Conservation (phyloP, 1,140 invertebrate genomes). For the Elymnias hypermnestra region DNA sequence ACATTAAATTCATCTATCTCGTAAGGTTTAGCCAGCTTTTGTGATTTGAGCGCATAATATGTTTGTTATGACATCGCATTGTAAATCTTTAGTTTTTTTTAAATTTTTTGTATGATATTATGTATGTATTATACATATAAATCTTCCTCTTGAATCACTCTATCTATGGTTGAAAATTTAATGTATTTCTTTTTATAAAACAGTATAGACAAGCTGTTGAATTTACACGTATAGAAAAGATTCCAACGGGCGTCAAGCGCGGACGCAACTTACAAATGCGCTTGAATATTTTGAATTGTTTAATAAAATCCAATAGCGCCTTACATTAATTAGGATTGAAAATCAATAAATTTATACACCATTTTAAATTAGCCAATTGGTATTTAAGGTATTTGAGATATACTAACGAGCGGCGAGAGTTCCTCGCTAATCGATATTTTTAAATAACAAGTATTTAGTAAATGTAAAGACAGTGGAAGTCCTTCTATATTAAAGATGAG, state of each 20-base stretch:
- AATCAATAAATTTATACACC: slow-evolving; percentile 31
- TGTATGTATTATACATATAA: too few species aligned
- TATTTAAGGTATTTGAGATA: slow-evolving; percentile 24
- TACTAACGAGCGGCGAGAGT: slow-evolving; percentile 10
- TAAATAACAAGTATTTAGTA: slow-evolving; percentile 21
- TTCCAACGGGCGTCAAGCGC: slow-evolving; percentile 1
- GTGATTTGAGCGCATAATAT: too few species aligned
- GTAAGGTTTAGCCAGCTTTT: too few species aligned
- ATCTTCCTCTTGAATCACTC: too few species aligned
- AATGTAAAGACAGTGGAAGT: slow-evolving; percentile 13
- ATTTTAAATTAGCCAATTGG: slow-evolving; percentile 32
- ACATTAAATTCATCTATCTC: too few species aligned
- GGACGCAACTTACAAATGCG: background rate
- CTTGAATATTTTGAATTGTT: slow-evolving; percentile 7
- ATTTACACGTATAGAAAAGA: slow-evolving; percentile 10
- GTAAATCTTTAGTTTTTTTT: too few species aligned
- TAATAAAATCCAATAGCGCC: slow-evolving; percentile 12
- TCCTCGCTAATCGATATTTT: slow-evolving; percentile 16
- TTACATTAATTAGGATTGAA: slow-evolving; percentile 30
- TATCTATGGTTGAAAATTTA: too few species aligned
- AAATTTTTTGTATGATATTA: too few species aligned
- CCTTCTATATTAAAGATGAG: too few species aligned
- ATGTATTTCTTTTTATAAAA: too few species aligned
- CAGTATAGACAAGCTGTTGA: slow-evolving; percentile 4
- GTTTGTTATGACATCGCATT: too few species aligned